phyloP scores from a whole-genome alignment of 2,113 vertebrate genomes.

The Sarotherodon lohbergeri region DNA sequence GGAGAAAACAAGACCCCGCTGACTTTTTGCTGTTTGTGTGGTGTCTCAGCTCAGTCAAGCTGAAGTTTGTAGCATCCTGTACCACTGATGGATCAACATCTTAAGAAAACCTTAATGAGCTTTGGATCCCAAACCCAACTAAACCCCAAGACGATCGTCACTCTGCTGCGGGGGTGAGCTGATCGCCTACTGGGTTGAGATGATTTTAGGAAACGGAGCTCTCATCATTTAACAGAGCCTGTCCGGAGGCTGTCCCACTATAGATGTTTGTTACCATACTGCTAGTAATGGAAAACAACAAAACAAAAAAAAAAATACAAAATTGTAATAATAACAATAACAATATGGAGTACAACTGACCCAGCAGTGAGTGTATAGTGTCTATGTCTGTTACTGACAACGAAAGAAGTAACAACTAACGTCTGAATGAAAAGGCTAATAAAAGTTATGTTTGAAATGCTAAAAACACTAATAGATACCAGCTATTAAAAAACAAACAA shows the following conservation, averaged over 20 bases:
- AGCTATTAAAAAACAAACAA: constrained; percentile 82
- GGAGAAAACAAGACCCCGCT: neutral
- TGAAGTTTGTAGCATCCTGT: constrained; percentile 70
- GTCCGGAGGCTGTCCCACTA: constrained; percentile 78
- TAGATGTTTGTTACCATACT: constrained; percentile 73
- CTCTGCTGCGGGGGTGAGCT: neutral
- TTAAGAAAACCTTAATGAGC: constrained; percentile 45
- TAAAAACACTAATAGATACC: constrained; percentile 97
- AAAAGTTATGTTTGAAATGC: constrained; percentile 86
- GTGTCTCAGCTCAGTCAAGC: constrained; percentile 53
- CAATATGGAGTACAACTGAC: constrained; percentile 91
- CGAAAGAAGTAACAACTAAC: constrained; percentile 77
- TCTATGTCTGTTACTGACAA: constrained; percentile 88
- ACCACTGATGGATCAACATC: constrained; percentile 64
- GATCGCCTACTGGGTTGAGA: neutral
- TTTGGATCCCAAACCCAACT: neutral
- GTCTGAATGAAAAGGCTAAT: constrained; percentile 83
- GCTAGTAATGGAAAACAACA: constrained; percentile 76
- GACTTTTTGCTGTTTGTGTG: constrained; percentile 32
- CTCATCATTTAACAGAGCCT: constrained; percentile 67
- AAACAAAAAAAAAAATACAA: constrained; percentile 16
- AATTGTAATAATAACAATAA: constrained; percentile 55
- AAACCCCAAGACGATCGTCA: neutral
- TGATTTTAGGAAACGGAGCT: constrained; percentile 1
- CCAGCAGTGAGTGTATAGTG: constrained; percentile 94